Evolutionary conservation across 2,888 invertebrate species (phyloP).

Genomic region (Dolichopus griseipennis): DNA sequence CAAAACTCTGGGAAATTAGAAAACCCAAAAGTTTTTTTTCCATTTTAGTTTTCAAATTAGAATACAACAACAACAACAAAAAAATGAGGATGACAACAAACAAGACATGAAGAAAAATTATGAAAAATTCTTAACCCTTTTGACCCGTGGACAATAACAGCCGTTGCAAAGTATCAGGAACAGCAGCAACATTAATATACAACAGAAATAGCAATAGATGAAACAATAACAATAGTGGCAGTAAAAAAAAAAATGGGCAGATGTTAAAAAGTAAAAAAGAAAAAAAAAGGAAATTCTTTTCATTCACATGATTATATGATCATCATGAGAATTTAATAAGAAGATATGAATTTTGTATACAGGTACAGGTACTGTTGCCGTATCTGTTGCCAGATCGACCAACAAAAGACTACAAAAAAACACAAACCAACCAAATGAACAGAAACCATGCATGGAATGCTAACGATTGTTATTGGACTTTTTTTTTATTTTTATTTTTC

Average conservation of each 20-base stretch:
- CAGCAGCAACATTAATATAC: too few species aligned
- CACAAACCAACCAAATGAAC: neutral
- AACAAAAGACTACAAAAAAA: too few species aligned
- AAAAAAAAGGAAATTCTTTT: neutral
- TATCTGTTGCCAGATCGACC: too few species aligned
- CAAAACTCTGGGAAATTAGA: too few species aligned
- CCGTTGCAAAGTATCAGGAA: too few species aligned
- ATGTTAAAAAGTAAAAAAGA: neutral
- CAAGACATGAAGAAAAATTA: neutral
- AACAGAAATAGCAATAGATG: too few species aligned
- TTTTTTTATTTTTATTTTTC: neutral
- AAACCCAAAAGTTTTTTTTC: too few species aligned
- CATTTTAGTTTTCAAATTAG: too few species aligned
- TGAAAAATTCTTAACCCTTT: constrained; percentile 5
- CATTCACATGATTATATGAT: neutral
- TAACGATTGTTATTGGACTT: neutral
- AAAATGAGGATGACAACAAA: neutral
- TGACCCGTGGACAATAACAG: neutral
- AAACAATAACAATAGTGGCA: too few species aligned
- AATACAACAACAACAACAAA: too few species aligned
- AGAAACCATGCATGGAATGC: neutral
- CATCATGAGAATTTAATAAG: neutral
- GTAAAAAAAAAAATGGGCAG: neutral
- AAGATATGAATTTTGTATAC: too few species aligned
- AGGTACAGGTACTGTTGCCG: too few species aligned